Evolutionary conservation across 2,113 vertebrate genomes (phyloP).

Genomic region (Cololabis saira): DNA sequence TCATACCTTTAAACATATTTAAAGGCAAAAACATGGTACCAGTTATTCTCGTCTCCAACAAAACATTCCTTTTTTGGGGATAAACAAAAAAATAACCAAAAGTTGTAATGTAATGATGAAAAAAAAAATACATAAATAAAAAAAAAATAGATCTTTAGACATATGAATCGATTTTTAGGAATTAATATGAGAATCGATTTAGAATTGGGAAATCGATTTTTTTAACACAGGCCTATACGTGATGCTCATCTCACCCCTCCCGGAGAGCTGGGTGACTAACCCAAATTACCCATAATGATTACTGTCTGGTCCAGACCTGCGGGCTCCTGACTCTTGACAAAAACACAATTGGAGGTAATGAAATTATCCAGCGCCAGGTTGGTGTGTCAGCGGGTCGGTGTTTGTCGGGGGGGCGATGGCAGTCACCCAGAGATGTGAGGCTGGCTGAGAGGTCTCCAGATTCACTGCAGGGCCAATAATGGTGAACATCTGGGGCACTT

Average conservation of each 20-base stretch:
- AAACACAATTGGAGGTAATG: slow-evolving; percentile 37
- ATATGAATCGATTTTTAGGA: too few relatives aligned
- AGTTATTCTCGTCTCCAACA: too few relatives aligned
- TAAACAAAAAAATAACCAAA: too few relatives aligned
- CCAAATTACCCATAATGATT: slow-evolving; percentile 41
- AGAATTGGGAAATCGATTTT: too few relatives aligned
- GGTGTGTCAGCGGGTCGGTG: slow-evolving; percentile 17
- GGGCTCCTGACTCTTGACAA: slow-evolving; percentile 38
- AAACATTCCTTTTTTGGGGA: too few relatives aligned
- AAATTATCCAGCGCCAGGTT: slow-evolving; percentile 21
- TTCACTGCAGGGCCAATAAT: neutral
- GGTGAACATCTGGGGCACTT: neutral
- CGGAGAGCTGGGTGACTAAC: slow-evolving; percentile 34
- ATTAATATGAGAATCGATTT: too few relatives aligned
- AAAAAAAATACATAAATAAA: too few relatives aligned
- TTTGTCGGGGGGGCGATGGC: neutral
- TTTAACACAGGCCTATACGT: too few relatives aligned
- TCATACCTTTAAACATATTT: too few relatives aligned
- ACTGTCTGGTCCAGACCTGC: slow-evolving; percentile 35
- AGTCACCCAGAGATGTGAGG: neutral
- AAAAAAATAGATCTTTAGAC: too few relatives aligned
- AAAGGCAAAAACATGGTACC: too few relatives aligned
- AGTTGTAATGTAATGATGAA: too few relatives aligned
- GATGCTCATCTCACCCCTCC: slow-evolving; percentile 23
- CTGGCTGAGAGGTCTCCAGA: slow-evolving; percentile 17